phyloP scores from a whole-genome alignment of 2,113 vertebrate species.

The Redunca redunca region DNA sequence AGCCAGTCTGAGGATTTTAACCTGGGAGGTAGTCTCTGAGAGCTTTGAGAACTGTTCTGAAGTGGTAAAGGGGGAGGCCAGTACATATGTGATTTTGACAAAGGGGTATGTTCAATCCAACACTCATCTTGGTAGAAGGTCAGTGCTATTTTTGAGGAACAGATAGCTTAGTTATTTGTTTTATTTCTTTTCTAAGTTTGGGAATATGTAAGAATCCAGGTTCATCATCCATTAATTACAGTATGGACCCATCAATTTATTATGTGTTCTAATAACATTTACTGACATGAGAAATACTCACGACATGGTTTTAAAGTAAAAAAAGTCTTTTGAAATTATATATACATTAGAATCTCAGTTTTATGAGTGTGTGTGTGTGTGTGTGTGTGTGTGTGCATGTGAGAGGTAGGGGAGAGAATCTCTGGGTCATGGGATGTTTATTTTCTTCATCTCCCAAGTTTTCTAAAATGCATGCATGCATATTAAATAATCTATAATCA shows the following conservation, averaged over 20 bases:
- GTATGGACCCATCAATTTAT: neutral
- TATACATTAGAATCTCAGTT: neutral
- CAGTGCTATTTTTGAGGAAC: neutral
- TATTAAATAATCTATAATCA: neutral
- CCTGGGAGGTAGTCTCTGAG: neutral
- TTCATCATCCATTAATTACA: neutral
- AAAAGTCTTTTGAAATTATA: neutral
- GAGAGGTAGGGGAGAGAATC: neutral
- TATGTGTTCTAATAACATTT: neutral
- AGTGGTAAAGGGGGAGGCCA: neutral
- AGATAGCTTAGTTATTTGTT: neutral
- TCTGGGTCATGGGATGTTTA: neutral
- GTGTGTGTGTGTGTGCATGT: neutral
- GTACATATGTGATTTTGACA: neutral
- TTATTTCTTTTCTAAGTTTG: neutral
- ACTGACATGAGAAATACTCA: neutral
- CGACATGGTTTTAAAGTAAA: neutral
- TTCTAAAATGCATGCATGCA: neutral
- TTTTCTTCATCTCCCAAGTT: neutral
- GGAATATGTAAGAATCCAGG: neutral
- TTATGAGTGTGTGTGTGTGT: neutral
- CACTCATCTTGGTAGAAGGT: neutral
- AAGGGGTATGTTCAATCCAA: neutral
- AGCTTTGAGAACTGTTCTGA: neutral
- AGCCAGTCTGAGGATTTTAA: neutral